These are phyloP conservation scores for Eupithecia centaureata DNA, from an alignment of 2,888 invertebrate genomes.

Conservation along the genomic window DNA sequence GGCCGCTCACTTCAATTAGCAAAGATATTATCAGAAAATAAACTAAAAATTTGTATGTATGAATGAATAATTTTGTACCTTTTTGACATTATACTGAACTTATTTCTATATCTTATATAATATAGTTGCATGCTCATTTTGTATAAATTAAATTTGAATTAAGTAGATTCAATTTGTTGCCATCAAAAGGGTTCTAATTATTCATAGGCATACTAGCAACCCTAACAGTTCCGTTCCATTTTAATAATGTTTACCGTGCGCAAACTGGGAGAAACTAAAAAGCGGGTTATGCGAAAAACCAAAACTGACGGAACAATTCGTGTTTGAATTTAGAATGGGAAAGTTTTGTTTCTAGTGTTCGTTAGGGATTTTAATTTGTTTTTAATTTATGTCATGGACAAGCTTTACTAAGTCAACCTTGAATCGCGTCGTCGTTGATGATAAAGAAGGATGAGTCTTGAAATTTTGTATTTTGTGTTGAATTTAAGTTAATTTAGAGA, in stretches of 20 bases:
- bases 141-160: neutral
- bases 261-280: constrained; percentile 46
- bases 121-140: too few species aligned
- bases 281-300: constrained; percentile 43
- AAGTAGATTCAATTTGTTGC: constrained; percentile 3
- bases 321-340: constrained; percentile 46
- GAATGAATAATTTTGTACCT: too few species aligned
- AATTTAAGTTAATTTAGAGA: neutral
- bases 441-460: neutral
- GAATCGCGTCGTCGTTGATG: neutral
- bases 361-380: constrained; percentile 5
- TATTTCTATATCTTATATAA: too few species aligned
- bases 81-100: too few species aligned
- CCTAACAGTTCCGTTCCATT: constrained; percentile 42
- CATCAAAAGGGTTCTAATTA: neutral
- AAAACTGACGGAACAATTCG: constrained; percentile 46
- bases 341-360: constrained; percentile 26
- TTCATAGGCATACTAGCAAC: constrained; percentile 12
- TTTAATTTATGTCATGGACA: neutral
- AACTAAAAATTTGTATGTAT: too few species aligned
- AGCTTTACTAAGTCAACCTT: neutral
- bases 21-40: too few species aligned
- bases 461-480: too few species aligned
- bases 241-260: constrained; percentile 57
- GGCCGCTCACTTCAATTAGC: too few species aligned